Conservation (phyloP, 2,797 vertebrate genomes). For the Lutjanus campechanus region DNA sequence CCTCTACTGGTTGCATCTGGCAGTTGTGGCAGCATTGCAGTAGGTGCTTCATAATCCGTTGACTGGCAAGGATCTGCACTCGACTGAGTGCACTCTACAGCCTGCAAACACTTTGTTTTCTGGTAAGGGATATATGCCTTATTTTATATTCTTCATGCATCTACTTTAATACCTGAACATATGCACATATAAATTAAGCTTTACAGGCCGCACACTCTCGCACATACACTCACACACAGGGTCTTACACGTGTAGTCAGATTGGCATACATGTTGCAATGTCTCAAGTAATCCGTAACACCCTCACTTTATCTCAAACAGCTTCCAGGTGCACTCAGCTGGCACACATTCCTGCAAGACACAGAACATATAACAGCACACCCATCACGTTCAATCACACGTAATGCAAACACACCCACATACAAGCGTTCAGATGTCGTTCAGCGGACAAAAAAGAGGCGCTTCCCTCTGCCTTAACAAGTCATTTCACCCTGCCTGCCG, state of each 20-base stretch:
- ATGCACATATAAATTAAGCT: conserved; percentile 54
- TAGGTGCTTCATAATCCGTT: no score
- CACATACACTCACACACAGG: conserved; percentile 24
- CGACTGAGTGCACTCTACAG: not conserved
- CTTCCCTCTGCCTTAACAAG: conserved; percentile 41
- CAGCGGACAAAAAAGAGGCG: conserved; percentile 18
- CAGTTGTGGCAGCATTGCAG: no score
- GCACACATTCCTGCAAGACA: conserved; percentile 53
- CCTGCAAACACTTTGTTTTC: conserved; percentile 29
- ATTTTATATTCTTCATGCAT: conserved; percentile 45
- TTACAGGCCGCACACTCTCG: conserved; percentile 48
- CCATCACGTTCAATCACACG: conserved; percentile 2
- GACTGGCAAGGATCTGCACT: no score
- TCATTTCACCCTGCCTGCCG: conserved; percentile 36
- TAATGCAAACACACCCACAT: not conserved
- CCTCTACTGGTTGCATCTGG: no score
- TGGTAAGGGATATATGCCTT: conserved; percentile 4
- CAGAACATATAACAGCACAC: conserved; percentile 27
- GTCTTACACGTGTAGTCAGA: conserved; percentile 42
- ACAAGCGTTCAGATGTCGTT: conserved; percentile 34
- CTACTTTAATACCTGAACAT: conserved; percentile 49
- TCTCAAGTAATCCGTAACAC: conserved; percentile 70
- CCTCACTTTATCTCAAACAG: conserved; percentile 68
- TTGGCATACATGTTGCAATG: conserved; percentile 57
- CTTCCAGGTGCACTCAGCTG: conserved; percentile 74